Conservation (phyloP, 2,888 invertebrate genomes). For the Tenthredo scrophulariae region DNA sequence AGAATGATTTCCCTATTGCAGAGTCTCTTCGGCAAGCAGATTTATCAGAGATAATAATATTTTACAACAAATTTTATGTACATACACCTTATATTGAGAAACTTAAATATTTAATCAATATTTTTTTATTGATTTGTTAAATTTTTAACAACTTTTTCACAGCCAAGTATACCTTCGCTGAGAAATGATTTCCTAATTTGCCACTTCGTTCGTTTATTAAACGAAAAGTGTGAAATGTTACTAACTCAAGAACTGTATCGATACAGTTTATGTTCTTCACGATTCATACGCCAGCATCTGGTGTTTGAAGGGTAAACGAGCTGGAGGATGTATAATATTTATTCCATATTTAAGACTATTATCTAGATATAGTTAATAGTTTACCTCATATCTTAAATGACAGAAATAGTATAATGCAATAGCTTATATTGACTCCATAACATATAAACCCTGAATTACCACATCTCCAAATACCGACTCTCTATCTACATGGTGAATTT, state of each 20-base stretch:
- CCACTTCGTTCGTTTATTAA: background rate
- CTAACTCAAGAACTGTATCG: background rate
- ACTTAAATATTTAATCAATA: background rate
- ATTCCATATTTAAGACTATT: conserved; percentile 51
- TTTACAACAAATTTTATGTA: background rate
- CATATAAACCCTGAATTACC: background rate
- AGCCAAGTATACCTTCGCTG: background rate
- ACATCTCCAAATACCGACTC: conserved; percentile 13
- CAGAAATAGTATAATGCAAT: conserved; percentile 20
- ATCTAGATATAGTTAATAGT: conserved; percentile 50
- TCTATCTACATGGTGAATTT: background rate
- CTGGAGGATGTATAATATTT: conserved; percentile 51
- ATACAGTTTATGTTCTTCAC: background rate
- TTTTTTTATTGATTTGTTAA: background rate
- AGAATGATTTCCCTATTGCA: background rate
- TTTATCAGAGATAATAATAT: background rate
- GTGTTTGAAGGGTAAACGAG: conserved; percentile 46
- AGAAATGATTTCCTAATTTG: background rate
- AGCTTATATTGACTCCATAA: background rate
- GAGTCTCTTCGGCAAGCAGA: background rate
- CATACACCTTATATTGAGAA: background rate
- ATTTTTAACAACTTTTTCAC: background rate
- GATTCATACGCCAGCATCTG: conserved; percentile 21
- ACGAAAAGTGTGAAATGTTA: background rate
- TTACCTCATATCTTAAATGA: conserved; percentile 52